Base-by-base conservation (phyloP, 1,140 invertebrate genomes). In the Stegodyphus dumicola region DNA sequence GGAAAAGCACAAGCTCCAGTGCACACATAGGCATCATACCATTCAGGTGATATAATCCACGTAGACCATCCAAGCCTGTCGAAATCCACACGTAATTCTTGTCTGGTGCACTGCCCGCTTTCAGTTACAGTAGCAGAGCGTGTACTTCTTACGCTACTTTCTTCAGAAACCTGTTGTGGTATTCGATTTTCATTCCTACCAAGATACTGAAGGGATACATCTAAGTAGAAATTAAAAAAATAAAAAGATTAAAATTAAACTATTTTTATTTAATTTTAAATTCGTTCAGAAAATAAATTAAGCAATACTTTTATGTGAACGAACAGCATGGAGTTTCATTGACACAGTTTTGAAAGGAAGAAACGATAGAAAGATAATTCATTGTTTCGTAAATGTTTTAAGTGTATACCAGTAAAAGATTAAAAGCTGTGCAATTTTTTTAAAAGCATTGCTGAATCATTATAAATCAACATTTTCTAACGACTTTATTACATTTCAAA, bases 1-100 rank as follows among this genome's bases (percentile, higher is more conserved):
- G 97, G 97, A 89, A 96, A 98, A 10, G 94, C 94, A 91, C 98
- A 99, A 88, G 97, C 95, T 6, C 98, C 98, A 88, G 95, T 93
- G 91, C 98, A 99, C 90, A 96, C 98, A 91, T 93, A 98, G 0
- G 98, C 98, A 87, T 98, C 94, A 91, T 99, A 99, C 49, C 97
- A 97, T 6, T 94, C 93, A 6, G 98, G 98, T 6, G 98, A 98
- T 17, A 94, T 92, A 83, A 94, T 93, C 88, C 92, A 92, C 0
- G 93, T 92, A 4, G 92, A 92, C 91, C 94, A 93, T 0, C 94
- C 94, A 75, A 95, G 92, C 86, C 92, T 92, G 56, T 92, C 91
- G 77, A 94, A 95, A 88, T 94, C 92, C 0, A 93, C 90, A 81
- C 60, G 17, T 9, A 87, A 49, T 52, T 81, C 78, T 52, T 83